Conservation (phyloP, 2,888 invertebrate genomes). For the Elysia crispata region DNA sequence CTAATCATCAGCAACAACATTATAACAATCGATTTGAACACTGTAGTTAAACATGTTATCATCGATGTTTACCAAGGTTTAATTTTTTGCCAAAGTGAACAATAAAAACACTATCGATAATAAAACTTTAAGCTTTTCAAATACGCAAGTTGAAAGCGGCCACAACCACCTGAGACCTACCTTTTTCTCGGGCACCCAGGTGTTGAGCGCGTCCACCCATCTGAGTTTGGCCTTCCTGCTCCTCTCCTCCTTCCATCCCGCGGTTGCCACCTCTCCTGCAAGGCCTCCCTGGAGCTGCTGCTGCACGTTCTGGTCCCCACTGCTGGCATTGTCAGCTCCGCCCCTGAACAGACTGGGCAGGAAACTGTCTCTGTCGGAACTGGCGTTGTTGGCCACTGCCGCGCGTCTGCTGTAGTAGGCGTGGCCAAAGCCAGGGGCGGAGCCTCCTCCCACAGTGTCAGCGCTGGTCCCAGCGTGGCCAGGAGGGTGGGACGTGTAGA, state of each 20-base stretch:
- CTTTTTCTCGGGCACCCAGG: constrained; percentile 65
- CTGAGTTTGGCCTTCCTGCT: constrained; percentile 50
- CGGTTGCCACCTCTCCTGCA: neutral
- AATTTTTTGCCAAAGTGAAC: too few relatives aligned
- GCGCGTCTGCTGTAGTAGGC: neutral
- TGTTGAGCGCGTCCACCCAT: constrained; percentile 66
- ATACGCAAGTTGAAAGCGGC: too few relatives aligned
- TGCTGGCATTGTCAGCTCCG: neutral
- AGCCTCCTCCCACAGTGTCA: neutral
- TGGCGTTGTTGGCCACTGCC: neutral
- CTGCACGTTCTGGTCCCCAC: neutral
- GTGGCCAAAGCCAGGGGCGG: too few relatives aligned
- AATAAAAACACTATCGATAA: too few relatives aligned
- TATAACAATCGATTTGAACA: too few relatives aligned
- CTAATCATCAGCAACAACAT: too few relatives aligned
- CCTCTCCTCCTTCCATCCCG: neutral
- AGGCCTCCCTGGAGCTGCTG: neutral
- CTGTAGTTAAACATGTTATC: too few relatives aligned
- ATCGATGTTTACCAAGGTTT: too few relatives aligned
- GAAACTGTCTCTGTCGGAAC: constrained; percentile 21
- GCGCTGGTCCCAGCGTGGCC: neutral
- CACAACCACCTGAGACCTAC: too few relatives aligned
- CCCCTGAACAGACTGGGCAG: neutral
- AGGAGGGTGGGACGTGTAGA: neutral
- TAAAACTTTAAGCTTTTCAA: too few relatives aligned